Evolutionary conservation across 2,113 vertebrate genomes (phyloP).

Genomic region (Typhlomys cinereus): DNA sequence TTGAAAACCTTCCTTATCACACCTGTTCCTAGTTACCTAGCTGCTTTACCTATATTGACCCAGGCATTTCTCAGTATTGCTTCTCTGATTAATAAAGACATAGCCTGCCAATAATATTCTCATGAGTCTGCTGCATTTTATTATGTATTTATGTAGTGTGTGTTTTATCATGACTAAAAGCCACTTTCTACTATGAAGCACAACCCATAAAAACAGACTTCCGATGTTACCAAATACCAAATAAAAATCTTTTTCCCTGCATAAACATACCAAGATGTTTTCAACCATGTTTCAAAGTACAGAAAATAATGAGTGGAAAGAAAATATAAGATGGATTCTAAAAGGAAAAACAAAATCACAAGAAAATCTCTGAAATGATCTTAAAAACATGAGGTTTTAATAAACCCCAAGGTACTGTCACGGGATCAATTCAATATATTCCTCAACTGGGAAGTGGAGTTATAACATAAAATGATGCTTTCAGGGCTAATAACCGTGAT

Average conservation of each 20-base stretch:
- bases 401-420: neutral
- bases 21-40: neutral
- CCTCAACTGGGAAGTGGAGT: neutral
- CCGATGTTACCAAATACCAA: neutral
- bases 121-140: neutral
- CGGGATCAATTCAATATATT: neutral
- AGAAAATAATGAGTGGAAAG: neutral
- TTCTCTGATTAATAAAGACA: constrained; percentile 10
- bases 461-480: neutral
- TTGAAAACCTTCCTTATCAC: neutral
- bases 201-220: neutral
- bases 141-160: neutral
- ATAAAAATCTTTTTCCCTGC: neutral
- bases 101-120: neutral
- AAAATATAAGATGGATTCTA: neutral
- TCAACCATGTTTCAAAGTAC: neutral
- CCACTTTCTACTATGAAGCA: neutral
- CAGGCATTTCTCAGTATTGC: neutral
- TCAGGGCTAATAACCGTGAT: neutral
- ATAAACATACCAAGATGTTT: neutral
- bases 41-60: neutral
- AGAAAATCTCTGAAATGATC: neutral
- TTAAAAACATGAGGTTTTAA: neutral
- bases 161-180: constrained; percentile 14
- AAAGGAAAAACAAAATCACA: neutral